phyloP scores from a whole-genome alignment of 1,140 invertebrate genomes.

The Tetramorium simillimum region DNA sequence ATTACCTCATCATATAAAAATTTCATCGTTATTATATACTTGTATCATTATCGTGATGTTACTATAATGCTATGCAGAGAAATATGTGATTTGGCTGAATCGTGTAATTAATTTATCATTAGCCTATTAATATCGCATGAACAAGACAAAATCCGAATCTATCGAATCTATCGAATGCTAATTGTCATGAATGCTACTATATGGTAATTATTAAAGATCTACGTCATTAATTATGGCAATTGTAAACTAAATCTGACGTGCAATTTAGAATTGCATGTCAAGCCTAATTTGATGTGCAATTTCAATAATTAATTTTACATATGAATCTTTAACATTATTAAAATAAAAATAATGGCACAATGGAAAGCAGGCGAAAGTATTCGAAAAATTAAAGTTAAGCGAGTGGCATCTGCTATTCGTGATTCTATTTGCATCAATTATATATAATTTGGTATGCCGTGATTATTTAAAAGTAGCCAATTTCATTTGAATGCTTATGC shows the following conservation, averaged over 20 bases:
- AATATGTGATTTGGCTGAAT: conserved; percentile 1
- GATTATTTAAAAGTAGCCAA: conserved; percentile 39
- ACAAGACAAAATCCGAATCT: conserved; percentile 30
- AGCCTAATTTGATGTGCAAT: background rate
- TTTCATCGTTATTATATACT: background rate
- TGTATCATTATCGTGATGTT: background rate
- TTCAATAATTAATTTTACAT: background rate
- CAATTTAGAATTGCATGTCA: background rate
- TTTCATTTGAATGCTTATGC: conserved; percentile 28
- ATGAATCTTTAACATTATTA: background rate
- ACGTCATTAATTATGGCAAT: background rate
- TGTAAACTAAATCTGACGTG: background rate
- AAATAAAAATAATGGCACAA: background rate
- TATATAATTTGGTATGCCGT: conserved; percentile 18
- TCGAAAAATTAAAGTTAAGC: conserved; percentile 26
- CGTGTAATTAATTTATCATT: conserved; percentile 11
- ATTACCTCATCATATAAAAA: background rate
- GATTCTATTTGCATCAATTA: conserved; percentile 34
- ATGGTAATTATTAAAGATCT: conserved; percentile 6
- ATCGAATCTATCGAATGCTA: background rate
- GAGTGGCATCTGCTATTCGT: background rate
- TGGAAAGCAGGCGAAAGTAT: background rate
- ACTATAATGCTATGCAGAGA: background rate
- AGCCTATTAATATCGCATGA: conserved; percentile 15
- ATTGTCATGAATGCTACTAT: background rate